phyloP scores from a whole-genome alignment of 2,113 vertebrate genomes.

The Dolichallabes microphthalmus region DNA sequence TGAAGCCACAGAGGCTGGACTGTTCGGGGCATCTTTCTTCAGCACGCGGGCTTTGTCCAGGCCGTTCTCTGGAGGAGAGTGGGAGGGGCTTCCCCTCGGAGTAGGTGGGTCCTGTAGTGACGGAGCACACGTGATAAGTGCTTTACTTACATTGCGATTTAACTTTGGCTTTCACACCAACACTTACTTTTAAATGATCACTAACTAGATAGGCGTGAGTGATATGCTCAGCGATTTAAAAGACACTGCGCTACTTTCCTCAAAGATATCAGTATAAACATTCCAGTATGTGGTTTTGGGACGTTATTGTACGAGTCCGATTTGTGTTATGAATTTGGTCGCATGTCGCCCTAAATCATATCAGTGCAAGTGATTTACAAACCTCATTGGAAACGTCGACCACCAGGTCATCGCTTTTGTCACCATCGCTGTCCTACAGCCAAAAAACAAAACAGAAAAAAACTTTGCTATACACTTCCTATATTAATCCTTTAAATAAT shows the following conservation, averaged over 20 bases:
- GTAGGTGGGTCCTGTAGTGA: conserved; percentile 84
- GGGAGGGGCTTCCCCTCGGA: conserved; percentile 87
- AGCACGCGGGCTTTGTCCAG: conserved; percentile 86
- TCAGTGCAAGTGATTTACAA: neutral
- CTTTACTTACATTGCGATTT: neutral
- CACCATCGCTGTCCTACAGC: conserved; percentile 91
- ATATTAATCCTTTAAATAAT: too few relatives aligned
- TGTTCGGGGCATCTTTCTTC: conserved; percentile 92
- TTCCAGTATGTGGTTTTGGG: neutral
- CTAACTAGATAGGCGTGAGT: neutral
- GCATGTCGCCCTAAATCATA: too few relatives aligned
- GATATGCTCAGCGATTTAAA: too few relatives aligned
- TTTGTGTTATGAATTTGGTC: too few relatives aligned
- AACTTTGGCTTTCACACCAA: neutral
- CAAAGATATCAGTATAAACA: neutral
- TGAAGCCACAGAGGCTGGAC: conserved; percentile 92
- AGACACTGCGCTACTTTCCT: too few relatives aligned
- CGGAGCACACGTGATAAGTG: neutral
- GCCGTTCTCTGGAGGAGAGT: conserved; percentile 92
- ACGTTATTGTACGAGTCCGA: too few relatives aligned
- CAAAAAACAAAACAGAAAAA: neutral
- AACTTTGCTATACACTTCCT: too few relatives aligned
- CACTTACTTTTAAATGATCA: neutral
- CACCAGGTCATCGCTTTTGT: conserved; percentile 95
- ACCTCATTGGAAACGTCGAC: conserved; percentile 97